phyloP scores from a whole-genome alignment of 2,888 invertebrate species.

The Xestobium rufovillosum region DNA sequence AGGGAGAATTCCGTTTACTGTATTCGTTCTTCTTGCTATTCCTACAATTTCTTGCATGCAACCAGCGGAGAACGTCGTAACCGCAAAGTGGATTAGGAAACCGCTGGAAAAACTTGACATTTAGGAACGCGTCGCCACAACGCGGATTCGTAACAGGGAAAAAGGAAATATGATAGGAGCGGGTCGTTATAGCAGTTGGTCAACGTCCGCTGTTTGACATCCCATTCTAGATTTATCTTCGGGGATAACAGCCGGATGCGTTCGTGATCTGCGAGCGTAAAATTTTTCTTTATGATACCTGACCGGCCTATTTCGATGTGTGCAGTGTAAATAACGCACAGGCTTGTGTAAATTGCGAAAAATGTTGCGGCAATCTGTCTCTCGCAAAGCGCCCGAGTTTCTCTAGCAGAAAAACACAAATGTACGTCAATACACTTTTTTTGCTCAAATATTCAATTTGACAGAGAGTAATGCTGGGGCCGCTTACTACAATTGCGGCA shows the following conservation, averaged over 20 bases:
- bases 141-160: constrained; percentile 27
- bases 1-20: constrained; percentile 27
- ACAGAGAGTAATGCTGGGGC: too few species aligned
- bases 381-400: too few species aligned
- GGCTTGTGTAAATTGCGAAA: too few species aligned
- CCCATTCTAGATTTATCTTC: constrained; percentile 35
- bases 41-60: constrained; percentile 27
- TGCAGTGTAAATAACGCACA: too few species aligned
- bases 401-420: too few species aligned
- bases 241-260: constrained; percentile 32
- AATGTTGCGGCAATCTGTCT: too few species aligned
- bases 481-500: too few species aligned
- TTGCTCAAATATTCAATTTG: too few species aligned
- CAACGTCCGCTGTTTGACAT: constrained; percentile 34
- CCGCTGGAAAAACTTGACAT: constrained; percentile 26
- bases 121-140: constrained; percentile 23
- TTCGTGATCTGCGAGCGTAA: constrained; percentile 33
- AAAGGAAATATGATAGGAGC: constrained; percentile 35
- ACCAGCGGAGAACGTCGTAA: constrained; percentile 23
- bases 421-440: too few species aligned
- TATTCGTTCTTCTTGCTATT: constrained; percentile 22
- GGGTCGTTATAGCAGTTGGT: constrained; percentile 33
- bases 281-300: too few species aligned
- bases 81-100: constrained; percentile 24
- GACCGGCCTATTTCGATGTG: too few species aligned